Evolutionary conservation across 2,113 vertebrate genomes (phyloP).

Genomic region (Alethe castanea): DNA sequence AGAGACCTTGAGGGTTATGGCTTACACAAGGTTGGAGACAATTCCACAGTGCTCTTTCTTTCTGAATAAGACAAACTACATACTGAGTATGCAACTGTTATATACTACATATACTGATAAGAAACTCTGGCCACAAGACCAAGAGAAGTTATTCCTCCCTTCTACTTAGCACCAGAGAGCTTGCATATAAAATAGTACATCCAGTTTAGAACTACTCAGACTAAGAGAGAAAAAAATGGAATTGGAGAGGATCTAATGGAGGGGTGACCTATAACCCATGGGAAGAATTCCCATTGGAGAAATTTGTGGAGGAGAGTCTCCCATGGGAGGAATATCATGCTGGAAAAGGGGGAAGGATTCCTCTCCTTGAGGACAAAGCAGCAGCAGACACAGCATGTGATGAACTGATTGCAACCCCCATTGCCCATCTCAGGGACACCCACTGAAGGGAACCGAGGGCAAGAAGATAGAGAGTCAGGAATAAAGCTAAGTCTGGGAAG

Average conservation of each 20-base stretch:
- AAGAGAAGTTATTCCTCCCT: neutral
- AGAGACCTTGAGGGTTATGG: neutral
- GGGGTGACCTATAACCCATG: neutral
- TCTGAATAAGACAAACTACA: neutral
- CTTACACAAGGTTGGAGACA: accelerated
- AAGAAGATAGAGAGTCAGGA: neutral
- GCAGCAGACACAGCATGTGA: neutral
- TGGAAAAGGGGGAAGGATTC: neutral
- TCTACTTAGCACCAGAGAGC: neutral
- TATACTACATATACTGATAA: neutral
- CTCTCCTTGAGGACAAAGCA: neutral
- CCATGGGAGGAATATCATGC: accelerated
- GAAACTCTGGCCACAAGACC: neutral
- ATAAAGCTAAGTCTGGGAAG: neutral
- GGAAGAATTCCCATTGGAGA: neutral
- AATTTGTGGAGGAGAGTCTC: neutral
- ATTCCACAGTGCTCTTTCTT: neutral
- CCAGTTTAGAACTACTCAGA: neutral
- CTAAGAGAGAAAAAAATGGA: neutral
- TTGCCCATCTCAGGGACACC: neutral
- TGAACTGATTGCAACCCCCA: neutral
- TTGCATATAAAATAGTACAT: neutral
- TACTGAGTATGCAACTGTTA: neutral
- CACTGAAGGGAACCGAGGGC: neutral
- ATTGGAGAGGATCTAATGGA: neutral